Base-by-base conservation (phyloP, 2,888 invertebrate genomes). In the Phalera bucephala region DNA sequence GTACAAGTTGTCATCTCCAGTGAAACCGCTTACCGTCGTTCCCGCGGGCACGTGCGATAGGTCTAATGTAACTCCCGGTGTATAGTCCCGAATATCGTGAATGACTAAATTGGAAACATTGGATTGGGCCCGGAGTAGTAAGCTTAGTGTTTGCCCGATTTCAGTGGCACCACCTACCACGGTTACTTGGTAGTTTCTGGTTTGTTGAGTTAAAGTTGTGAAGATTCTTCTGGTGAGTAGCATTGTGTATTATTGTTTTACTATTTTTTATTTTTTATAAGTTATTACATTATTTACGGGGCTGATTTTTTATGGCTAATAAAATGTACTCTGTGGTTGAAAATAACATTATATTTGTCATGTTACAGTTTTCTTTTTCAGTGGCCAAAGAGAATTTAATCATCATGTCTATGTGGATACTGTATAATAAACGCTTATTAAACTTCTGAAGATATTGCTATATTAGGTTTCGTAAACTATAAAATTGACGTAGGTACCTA, bases 81-180 rank as follows among this genome's bases (percentile, higher is more conserved):
- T 76, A 32, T 73, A 65, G 1, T 73, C 65, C 14, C 64, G 56
- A 3, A 70, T 65, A 63, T 93, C 93, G 55, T 91, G 91, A n/a
- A 93, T 47, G 9, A 91, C 86, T 31, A 93, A 71, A 58, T 91
- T 91, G 29, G 91, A 91, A 40, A 93, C 85, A 28, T 85, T 58
- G 0, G 91, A 89, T 12, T 91, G 91, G 40, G 91, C 86, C 56
- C 93, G 92, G 30, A 94, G 71, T 64, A 93, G 73, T 28, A 93
- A 64, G 21, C 91, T 79, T 14, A 92, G 64, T 0, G 90, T 80
- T 72, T 92, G 91, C 0, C 92, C 92, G 8, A 91, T 62, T 33
- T 85, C 86, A 34, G 86, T 91, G 44, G 79, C 77, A 3, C 76
- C 85, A 3, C 90, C 90, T 14, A 81, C 57, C 4, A 90, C 71